Evolutionary conservation across 2,113 vertebrate species (phyloP).

Genomic region (Polyodon spathula): DNA sequence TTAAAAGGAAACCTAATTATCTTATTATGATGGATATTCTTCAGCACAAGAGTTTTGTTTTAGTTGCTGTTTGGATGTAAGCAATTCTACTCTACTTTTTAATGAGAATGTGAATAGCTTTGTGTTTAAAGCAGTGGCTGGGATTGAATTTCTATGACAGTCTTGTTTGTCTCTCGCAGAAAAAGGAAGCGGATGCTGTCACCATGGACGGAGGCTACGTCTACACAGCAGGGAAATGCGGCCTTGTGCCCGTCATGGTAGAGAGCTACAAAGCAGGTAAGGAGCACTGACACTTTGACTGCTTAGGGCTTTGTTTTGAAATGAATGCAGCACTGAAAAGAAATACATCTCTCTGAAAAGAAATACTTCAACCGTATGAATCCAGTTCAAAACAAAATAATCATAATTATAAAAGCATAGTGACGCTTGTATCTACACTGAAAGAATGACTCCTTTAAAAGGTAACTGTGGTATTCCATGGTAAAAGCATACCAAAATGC

Average conservation of each 20-base stretch:
- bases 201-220: constrained; percentile 72
- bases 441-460: too few species aligned
- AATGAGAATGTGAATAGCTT: background rate
- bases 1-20: too few species aligned
- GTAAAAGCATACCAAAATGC: too few species aligned
- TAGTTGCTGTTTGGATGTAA: background rate
- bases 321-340: background rate
- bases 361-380: too few species aligned
- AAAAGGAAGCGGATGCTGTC: constrained; percentile 69
- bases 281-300: background rate
- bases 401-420: too few species aligned
- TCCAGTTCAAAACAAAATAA: too few species aligned
- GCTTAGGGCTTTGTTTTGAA: too few species aligned
- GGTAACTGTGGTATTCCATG: too few species aligned
- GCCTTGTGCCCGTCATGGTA: constrained; percentile 65
- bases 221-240: constrained; percentile 70
- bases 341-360: background rate
- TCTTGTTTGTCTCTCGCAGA: constrained; percentile 43
- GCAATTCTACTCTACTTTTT: too few species aligned
- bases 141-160: background rate
- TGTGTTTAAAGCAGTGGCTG: background rate
- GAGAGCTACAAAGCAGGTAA: constrained; percentile 58
- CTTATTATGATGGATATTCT: too few species aligned
- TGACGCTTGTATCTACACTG: too few species aligned
- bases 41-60: background rate